Base-by-base conservation (phyloP, 2,113 vertebrate genomes). In the Capreolus pygargus region DNA sequence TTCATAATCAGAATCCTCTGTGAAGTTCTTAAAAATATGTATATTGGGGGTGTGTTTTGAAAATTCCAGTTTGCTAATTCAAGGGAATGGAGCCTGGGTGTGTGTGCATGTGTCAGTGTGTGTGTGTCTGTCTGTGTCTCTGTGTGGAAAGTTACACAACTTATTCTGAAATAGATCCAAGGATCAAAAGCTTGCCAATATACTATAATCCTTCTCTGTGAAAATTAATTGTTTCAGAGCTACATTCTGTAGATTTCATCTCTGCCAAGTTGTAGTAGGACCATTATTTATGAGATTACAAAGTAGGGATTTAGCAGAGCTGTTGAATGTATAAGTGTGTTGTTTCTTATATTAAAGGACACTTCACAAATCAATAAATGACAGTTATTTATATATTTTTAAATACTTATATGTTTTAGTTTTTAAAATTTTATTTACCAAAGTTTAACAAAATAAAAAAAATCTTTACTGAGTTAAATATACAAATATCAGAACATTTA, bases 381-480 rank as follows among this genome's bases (percentile, higher is more conserved):
- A 50, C 3, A 79, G 3, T 86, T 50, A 67, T 13, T 52, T 33
- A 33, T 89, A 28, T 27, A 21, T 21, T 60, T 60, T 52, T 89
- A 91, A 78, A 39, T 43, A 55, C 43, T 55, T 86, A 23, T 21
- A 7, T 78, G 91, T n/a, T 89, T 94, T 91, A n/a, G 8, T 50
- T 90, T 95, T 85, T 8, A 54, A 85, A 47, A 10, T 94, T 94
- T 95, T 16, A 91, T 45, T 91, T 97, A 90, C 74, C 2, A 33
- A 70, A 89, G 86, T 76, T 94, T 64, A 76, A 52, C 30, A 97
- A 93, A 70, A 70, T 27, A 6, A 43, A 74, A 27, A 15, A 84
- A 50, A 85, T 78, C 8, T 81, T 47, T 47, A 78, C 11, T 86
- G 50, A 58, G 4, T 90, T 90, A 64, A 81, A 61, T 85, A 55